These are phyloP conservation scores for Axea sp. DNA, from an alignment of 2,888 invertebrate species.

Conservation along the genomic window DNA sequence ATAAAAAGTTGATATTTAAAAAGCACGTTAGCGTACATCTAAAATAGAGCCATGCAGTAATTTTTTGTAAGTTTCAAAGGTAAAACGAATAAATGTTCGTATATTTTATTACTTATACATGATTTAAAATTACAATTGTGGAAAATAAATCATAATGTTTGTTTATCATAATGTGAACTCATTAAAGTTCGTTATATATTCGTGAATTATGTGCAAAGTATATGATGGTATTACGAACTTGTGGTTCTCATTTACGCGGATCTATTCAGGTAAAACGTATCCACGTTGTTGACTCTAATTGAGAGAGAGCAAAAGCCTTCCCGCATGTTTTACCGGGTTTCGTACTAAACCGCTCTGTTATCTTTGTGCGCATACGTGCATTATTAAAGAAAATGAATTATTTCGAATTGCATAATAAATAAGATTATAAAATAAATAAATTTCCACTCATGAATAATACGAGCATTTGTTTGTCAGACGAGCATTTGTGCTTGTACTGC, in stretches of 20 bases:
- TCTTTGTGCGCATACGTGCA: constrained; percentile 10
- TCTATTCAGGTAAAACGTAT: constrained; percentile 39
- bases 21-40: too few relatives aligned
- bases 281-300: constrained; percentile 50
- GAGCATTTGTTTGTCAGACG: constrained; percentile 14
- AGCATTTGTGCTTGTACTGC: not conserved
- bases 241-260: constrained; percentile 42
- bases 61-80: too few relatives aligned
- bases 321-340: constrained; percentile 23
- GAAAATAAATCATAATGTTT: constrained; percentile 4
- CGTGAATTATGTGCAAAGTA: constrained; percentile 21
- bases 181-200: constrained; percentile 10
- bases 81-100: too few relatives aligned
- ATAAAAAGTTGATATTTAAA: too few relatives aligned
- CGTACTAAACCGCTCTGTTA: constrained; percentile 14
- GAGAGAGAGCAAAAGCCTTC: constrained; percentile 51
- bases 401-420: constrained; percentile 38
- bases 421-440: constrained; percentile 44
- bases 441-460: constrained; percentile 23
- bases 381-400: constrained; percentile 39
- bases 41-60: too few relatives aligned
- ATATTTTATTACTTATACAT: too few relatives aligned
- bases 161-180: constrained; percentile 19
- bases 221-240: constrained; percentile 6
- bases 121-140: too few relatives aligned